Conservation (phyloP, 2,113 vertebrate genomes). For the Montifringilla adamsi region DNA sequence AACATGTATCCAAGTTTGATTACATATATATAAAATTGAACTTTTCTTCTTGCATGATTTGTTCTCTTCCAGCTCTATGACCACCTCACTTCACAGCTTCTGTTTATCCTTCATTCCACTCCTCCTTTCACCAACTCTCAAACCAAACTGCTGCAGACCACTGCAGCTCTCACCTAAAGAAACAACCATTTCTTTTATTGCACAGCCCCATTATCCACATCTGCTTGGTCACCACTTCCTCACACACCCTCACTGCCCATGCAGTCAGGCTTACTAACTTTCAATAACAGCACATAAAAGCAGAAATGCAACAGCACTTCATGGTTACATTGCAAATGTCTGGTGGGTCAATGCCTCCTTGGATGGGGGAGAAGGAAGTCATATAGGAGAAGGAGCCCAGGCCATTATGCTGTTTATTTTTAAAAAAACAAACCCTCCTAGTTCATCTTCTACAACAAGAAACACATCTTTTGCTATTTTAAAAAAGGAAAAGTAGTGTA, state of each 20-base stretch:
- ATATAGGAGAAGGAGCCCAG: neutral
- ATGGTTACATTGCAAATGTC: neutral
- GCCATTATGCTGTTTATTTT: neutral
- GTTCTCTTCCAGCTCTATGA: neutral
- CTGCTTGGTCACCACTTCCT: neutral
- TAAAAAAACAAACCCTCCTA: neutral
- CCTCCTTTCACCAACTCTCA: neutral
- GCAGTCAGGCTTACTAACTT: neutral
- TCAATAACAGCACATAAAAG: neutral
- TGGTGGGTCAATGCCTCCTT: neutral
- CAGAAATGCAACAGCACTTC: neutral
- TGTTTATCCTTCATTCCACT: neutral
- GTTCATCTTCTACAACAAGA: neutral
- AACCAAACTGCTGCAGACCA: neutral
- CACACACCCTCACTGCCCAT: neutral
- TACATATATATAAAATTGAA: neutral
- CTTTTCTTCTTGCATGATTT: neutral
- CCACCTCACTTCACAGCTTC: neutral
- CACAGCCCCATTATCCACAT: neutral
- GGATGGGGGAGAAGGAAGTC: neutral
- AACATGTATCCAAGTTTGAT: neutral
- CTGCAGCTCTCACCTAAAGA: neutral
- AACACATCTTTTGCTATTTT: neutral
- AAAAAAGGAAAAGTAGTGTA: neutral
- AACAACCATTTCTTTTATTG: neutral